Evolutionary conservation across 2,888 invertebrate genomes (phyloP), one percentile per base, ranked within the genome.

Genomic region (Caenorhabditis doughertyi): DNA sequence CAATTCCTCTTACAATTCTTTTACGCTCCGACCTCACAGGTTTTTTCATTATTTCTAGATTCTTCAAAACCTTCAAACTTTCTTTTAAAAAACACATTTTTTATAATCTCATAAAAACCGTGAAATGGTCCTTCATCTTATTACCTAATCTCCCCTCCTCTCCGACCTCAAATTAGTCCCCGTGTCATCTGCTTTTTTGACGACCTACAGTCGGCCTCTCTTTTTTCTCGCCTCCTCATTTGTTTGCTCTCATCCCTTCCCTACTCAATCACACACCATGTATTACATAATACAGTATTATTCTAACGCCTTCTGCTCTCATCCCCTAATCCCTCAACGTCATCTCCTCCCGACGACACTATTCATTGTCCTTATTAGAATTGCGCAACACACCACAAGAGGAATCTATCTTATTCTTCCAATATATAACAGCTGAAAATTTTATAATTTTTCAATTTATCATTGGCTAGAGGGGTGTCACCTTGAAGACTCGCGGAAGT

Each of bases 391-490:
- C 39, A 4, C 39, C n/a, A n/a, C n/a, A n/a, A n/a, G n/a, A 29
- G 11, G 47, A 35, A 29, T 29, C 72, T 18, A 23, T 49, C 58
- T 7, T 35, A 2, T 8, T 9, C 9, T 32, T 32, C 9, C 39
- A 4, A 39, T 5, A 25, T 42, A n/a, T 9, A 56, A 21, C 58
- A 72, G 68, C 68, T 68, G 68, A 47, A 49, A 21, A 65, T 23
- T 68, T 68, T 68, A 68, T 68, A 68, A 68, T 68, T 55, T 68
- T 29, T n/a, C 44, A 68, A 68, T 68, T 68, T 68, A 68, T 68
- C 68, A 68, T 68, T 27, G 62, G 58, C 21, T 51, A 23, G 4
- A 18, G 29, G 18, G 68, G 39, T 53, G 68, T 56, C 44, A 8
- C 35, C 32, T 53, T 16, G 32, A 9, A 32, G 32, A 4, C 11